A percentile compares a stretch with the other conserved stretches of the same genome.
These are phyloP conservation scores for Umimayanthus chanpuru DNA, from an alignment of 92 coral and sea anemone genomes.

Conservation along the genomic window DNA sequence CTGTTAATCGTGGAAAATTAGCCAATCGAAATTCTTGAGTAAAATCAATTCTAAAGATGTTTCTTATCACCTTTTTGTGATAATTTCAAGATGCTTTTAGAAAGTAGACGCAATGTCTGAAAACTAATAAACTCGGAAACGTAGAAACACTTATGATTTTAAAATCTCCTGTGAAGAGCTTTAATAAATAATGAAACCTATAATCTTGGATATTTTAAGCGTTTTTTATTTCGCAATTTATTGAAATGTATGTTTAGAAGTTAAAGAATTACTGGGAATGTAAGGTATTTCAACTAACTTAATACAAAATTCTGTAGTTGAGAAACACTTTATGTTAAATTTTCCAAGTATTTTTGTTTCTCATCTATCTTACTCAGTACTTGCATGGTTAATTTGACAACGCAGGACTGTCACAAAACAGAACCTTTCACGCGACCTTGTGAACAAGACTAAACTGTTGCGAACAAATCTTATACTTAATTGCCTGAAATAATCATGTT, in stretches of 20 bases:
- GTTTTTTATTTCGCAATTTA: not conserved
- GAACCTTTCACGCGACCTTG: too few species aligned
- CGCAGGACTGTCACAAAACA: not conserved
- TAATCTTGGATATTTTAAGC: not conserved
- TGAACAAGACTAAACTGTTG: not conserved
- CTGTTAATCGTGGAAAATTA: not conserved
- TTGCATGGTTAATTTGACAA: not conserved
- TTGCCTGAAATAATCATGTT: not conserved
- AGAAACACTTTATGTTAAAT: too few species aligned
- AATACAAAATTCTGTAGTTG: not conserved
- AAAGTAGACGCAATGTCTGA: not conserved
- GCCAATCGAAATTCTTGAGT: not conserved
- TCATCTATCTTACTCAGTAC: not conserved
- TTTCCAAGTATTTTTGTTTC: not conserved
- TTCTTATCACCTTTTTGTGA: not conserved
- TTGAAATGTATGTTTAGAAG: not conserved
- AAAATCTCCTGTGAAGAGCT: not conserved
- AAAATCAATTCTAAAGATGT: not conserved
- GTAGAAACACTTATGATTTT: not conserved
- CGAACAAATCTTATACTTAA: not conserved
- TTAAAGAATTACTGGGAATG: not conserved
- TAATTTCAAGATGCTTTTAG: not conserved
- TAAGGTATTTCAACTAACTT: not conserved
- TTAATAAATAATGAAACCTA: not conserved
- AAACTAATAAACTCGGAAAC: not conserved